A percentile compares a stretch with the other conserved stretches of the same genome.
Conservation (phyloP, 1,140 invertebrate genomes). For the Drosophila bocki region DNA sequence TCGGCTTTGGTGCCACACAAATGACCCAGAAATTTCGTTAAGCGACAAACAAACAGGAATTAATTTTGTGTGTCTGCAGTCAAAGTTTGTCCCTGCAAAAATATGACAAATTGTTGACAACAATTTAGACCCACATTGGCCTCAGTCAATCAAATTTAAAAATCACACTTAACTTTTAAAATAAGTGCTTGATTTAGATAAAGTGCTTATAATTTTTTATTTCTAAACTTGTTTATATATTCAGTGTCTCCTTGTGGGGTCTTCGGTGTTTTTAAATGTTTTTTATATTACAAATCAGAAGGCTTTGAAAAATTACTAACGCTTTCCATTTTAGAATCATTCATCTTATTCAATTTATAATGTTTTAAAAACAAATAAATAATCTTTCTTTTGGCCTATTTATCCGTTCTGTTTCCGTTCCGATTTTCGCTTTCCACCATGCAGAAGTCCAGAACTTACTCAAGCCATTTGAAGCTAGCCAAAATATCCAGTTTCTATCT, state of each 20-base stretch:
- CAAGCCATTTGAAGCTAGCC: not conserved
- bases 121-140: not conserved
- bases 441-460: not conserved
- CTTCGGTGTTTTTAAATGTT: no score
- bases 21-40: conserved; percentile 42
- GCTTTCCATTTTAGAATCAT: not conserved
- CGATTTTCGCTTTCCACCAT: not conserved
- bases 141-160: not conserved
- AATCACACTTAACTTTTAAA: not conserved
- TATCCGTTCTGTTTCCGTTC: not conserved
- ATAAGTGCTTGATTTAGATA: not conserved
- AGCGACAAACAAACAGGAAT: conserved; percentile 64
- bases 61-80: conserved; percentile 54
- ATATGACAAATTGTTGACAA: conserved; percentile 9
- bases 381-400: not conserved
- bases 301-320: not conserved
- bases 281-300: not conserved
- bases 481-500: not conserved
- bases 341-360: not conserved
- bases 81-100: conserved; percentile 24
- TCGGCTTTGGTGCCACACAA: conserved; percentile 27
- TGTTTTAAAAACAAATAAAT: not conserved
- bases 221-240: no score
- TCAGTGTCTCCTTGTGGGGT: no score
- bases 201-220: not conserved